phyloP scores from a whole-genome alignment of 30 jellyfish, hydroid and myxozoan species.

The Chrysaora quinquecirrha region DNA sequence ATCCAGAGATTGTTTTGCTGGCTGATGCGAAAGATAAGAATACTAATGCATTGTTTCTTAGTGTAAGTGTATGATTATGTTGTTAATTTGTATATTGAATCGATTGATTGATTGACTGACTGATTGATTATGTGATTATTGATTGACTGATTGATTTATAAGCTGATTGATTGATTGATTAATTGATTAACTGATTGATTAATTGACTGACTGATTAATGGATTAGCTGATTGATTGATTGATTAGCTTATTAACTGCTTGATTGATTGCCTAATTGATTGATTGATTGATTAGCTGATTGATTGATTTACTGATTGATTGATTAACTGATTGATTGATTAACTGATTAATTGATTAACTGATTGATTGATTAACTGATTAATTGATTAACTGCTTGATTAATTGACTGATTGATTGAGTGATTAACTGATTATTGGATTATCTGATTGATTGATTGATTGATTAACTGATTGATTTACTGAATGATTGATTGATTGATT shows the following conservation, averaged over 20 bases:
- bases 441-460: neutral
- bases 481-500: slow-evolving; percentile 8
- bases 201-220: neutral
- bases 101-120: neutral
- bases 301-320: neutral
- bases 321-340: neutral
- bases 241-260: neutral
- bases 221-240: slow-evolving; percentile 3
- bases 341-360: neutral
- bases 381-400: neutral
- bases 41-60: slow-evolving; percentile 81
- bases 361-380: neutral
- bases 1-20: slow-evolving; percentile 86
- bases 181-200: neutral
- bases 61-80: slow-evolving; percentile 25
- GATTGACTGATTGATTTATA: neutral
- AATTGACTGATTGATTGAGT: neutral
- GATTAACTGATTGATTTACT: slow-evolving; percentile 1
- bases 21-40: slow-evolving; percentile 89
- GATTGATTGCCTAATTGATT: no score
- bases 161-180: neutral
- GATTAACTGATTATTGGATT: no score
- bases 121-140: neutral
- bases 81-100: neutral
- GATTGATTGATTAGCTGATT: no score